These are phyloP conservation scores for Plutella xylostella DNA, from an alignment of 2,888 invertebrate species.

Conservation along the genomic window DNA sequence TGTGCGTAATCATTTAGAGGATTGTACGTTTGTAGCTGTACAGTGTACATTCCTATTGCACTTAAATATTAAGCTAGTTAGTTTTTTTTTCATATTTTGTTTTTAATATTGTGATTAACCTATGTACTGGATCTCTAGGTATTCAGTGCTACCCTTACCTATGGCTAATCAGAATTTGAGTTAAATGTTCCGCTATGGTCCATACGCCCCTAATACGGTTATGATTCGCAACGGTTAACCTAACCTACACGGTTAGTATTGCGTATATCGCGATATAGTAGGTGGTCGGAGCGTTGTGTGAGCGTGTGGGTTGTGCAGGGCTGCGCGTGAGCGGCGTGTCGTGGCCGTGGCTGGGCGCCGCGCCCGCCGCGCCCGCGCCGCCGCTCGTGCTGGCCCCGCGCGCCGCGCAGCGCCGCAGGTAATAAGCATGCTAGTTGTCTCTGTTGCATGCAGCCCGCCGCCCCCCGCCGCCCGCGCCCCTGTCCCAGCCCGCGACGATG, in stretches of 20 bases:
- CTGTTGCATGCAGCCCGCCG: slow-evolving; percentile 78
- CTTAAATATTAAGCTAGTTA: background rate
- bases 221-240: no score
- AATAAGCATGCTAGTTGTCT: slow-evolving; percentile 46
- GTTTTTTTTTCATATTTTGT: background rate
- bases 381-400: slow-evolving; percentile 80
- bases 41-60: slow-evolving; percentile 3
- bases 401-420: slow-evolving; percentile 81
- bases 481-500: slow-evolving; percentile 79
- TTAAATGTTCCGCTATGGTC: no score
- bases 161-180: no score
- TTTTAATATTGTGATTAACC: background rate
- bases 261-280: no score
- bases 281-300: slow-evolving; percentile 47
- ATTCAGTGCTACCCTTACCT: no score
- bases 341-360: slow-evolving; percentile 81
- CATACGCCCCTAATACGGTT: no score
- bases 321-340: slow-evolving; percentile 82
- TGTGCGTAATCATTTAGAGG: background rate
- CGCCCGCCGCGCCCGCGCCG: slow-evolving; percentile 72
- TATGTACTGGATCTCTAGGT: no score
- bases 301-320: slow-evolving; percentile 74
- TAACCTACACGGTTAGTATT: no score
- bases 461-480: slow-evolving; percentile 72
- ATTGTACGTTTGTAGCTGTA: background rate